A percentile compares a stretch with the other conserved stretches of the same genome.
phyloP scores from a whole-genome alignment of 1,140 invertebrate genomes.

The Zophobas atratus region DNA sequence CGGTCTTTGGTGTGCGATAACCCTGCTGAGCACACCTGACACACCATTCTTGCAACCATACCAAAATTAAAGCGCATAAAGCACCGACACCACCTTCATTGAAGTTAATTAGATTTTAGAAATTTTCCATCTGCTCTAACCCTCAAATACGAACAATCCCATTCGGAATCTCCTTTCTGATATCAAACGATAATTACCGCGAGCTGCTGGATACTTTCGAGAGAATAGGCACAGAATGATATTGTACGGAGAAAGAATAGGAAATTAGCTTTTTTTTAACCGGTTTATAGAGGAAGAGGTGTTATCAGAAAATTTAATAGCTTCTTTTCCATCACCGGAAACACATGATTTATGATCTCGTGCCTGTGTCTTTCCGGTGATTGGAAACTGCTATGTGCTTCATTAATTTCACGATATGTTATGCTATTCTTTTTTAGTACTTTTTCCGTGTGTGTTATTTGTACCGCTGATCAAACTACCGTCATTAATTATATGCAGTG shows the following conservation, averaged over 20 bases:
- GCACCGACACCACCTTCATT: background rate
- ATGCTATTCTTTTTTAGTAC: background rate
- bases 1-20: background rate
- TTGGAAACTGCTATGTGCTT: conserved; percentile 10
- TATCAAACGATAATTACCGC: conserved; percentile 20
- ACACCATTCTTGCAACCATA: conserved; percentile 8
- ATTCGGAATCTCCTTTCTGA: conserved; percentile 9
- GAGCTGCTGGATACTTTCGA: conserved; percentile 29
- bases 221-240: background rate
- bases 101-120: background rate
- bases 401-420: conserved; percentile 6
- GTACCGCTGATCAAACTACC: background rate
- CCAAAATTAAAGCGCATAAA: background rate
- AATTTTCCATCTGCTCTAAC: background rate
- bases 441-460: background rate
- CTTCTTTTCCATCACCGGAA: conserved; percentile 4
- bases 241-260: background rate
- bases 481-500: conserved; percentile 7
- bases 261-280: background rate
- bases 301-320: background rate
- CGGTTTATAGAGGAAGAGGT: background rate
- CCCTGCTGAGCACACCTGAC: conserved; percentile 34
- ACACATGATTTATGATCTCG: conserved; percentile 1
- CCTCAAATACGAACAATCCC: background rate
- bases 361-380: background rate